Conservation (phyloP, 2,797 vertebrate species). For the Balearica regulorum region DNA sequence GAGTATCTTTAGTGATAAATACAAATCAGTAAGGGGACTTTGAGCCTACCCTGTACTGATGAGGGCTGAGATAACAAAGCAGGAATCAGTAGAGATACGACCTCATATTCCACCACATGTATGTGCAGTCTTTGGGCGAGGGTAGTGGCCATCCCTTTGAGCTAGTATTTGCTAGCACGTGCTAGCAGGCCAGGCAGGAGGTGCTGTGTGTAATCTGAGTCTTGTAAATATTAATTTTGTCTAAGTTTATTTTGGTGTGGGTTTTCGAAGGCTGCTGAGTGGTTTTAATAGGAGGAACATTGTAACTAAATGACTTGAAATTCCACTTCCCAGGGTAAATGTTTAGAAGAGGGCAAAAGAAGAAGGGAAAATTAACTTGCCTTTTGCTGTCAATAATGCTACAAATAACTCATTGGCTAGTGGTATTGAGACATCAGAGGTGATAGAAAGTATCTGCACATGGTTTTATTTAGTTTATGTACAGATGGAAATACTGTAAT, state of each 20-base stretch:
- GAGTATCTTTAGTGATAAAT: neutral
- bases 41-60: neutral
- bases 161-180: neutral
- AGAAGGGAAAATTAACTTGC: neutral
- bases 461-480: neutral
- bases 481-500: neutral
- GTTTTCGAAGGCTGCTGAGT: neutral
- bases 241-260: neutral
- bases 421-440: neutral
- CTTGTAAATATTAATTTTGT: neutral
- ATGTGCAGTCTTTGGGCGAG: neutral
- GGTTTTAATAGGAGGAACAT: neutral
- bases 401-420: neutral
- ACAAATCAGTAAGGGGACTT: neutral
- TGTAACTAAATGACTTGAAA: neutral
- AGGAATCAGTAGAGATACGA: neutral
- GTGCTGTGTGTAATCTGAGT: neutral
- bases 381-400: neutral
- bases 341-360: neutral
- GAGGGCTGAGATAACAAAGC: neutral
- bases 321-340: neutral
- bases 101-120: accelerated
- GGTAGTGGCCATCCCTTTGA: neutral
- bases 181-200: neutral
- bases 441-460: neutral